phyloP scores from a whole-genome alignment of 2,113 vertebrate genomes.

The Hyla sarda region DNA sequence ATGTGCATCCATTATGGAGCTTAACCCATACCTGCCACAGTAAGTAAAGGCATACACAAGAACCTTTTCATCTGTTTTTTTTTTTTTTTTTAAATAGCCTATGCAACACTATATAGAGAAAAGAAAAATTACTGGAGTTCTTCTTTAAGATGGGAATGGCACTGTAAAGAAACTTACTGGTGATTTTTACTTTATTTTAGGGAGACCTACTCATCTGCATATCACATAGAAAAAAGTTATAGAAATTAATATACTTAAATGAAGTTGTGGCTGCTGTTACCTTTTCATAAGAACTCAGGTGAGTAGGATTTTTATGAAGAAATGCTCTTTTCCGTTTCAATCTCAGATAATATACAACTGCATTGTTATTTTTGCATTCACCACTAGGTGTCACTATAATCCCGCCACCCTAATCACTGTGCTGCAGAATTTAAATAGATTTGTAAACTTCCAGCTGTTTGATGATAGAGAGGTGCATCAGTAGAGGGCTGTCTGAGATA shows the following conservation, averaged over 20 bases:
- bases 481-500: not conserved
- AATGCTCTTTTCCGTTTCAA: not conserved
- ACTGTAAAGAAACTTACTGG: too few species aligned
- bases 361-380: not conserved
- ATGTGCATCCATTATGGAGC: too few species aligned
- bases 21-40: too few species aligned
- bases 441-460: not conserved
- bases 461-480: not conserved
- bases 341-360: not conserved
- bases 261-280: not conserved
- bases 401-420: not conserved
- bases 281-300: not conserved
- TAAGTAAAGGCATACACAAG: too few species aligned
- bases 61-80: too few species aligned
- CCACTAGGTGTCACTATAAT: constrained; percentile 1
- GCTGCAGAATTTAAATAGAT: not conserved
- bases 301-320: not conserved
- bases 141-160: too few species aligned
- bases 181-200: too few species aligned
- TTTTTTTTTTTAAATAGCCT: too few species aligned
- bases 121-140: too few species aligned
- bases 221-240: too few species aligned
- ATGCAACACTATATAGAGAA: too few species aligned
- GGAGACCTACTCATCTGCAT: too few species aligned
- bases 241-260: not conserved